A percentile compares a stretch with the other conserved stretches of the same genome.
Conservation (phyloP, 2,797 vertebrate species). For the Pangasius djambal region DNA sequence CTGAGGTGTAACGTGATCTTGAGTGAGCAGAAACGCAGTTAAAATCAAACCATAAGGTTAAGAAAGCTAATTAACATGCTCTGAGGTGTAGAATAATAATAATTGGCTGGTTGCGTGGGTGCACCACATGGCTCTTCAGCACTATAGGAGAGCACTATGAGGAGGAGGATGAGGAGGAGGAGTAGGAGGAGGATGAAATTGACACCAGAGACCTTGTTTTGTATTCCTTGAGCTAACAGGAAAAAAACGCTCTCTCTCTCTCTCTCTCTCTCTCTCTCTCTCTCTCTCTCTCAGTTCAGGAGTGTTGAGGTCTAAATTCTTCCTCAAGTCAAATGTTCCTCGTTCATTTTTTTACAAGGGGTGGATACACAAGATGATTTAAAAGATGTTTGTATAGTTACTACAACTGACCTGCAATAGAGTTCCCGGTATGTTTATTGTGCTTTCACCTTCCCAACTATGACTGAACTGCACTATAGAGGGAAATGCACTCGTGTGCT, state of each 20-base stretch:
- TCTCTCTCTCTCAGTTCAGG: background rate
- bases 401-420: background rate
- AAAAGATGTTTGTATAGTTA: background rate
- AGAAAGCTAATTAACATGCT: background rate
- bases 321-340: background rate
- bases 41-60: background rate
- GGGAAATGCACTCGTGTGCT: background rate
- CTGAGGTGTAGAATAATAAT: conserved; percentile 1
- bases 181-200: background rate
- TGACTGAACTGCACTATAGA: background rate
- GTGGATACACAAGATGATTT: background rate
- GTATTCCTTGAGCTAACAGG: background rate
- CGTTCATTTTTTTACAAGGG: background rate
- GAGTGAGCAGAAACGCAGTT: background rate
- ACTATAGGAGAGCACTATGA: background rate
- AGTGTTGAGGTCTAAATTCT: background rate
- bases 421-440: background rate
- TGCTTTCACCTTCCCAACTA: background rate
- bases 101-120: background rate
- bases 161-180: background rate
- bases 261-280: background rate
- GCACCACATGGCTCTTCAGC: background rate
- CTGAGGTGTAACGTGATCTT: background rate
- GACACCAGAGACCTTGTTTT: background rate
- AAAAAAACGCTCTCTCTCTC: background rate